Conservation (phyloP, 2,888 invertebrate genomes). For the Polydrusus pterygomalis region DNA sequence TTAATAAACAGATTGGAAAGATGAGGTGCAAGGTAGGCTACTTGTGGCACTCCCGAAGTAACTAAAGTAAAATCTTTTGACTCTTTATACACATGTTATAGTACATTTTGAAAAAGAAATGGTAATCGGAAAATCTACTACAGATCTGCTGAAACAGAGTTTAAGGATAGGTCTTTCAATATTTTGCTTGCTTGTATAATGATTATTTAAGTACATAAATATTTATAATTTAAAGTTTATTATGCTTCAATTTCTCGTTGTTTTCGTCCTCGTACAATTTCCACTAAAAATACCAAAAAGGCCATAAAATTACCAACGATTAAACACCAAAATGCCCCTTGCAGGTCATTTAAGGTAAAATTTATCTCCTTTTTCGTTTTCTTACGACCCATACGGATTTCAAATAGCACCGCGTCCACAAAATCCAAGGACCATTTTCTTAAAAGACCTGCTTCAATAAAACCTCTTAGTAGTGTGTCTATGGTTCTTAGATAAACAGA, state of each 20-base stretch:
- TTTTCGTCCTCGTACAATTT: neutral
- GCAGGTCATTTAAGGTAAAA: constrained; percentile 6
- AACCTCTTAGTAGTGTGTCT: constrained; percentile 64
- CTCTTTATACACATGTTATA: too few relatives aligned
- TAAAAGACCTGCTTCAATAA: constrained; percentile 68
- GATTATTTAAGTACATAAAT: too few relatives aligned
- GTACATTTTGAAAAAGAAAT: too few relatives aligned
- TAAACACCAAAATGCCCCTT: constrained; percentile 15
- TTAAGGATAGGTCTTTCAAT: too few relatives aligned
- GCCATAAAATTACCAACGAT: constrained; percentile 2
- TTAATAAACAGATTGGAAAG: too few relatives aligned
- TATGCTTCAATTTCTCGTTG: neutral
- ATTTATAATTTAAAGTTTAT: neutral
- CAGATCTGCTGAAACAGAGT: too few relatives aligned
- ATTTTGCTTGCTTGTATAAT: too few relatives aligned
- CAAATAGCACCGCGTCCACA: neutral
- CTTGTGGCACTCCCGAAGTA: too few relatives aligned
- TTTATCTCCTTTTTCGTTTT: neutral
- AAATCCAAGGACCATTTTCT: constrained; percentile 68
- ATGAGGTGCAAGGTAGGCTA: too few relatives aligned
- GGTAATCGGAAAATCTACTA: too few relatives aligned
- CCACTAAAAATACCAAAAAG: neutral
- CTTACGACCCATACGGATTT: constrained; percentile 5
- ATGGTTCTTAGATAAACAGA: constrained; percentile 69
- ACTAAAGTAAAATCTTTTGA: too few relatives aligned